These are phyloP conservation scores for Stichopus horrens DNA, from an alignment of 53 echinoderm and acorn worm species.

Conservation along the genomic window DNA sequence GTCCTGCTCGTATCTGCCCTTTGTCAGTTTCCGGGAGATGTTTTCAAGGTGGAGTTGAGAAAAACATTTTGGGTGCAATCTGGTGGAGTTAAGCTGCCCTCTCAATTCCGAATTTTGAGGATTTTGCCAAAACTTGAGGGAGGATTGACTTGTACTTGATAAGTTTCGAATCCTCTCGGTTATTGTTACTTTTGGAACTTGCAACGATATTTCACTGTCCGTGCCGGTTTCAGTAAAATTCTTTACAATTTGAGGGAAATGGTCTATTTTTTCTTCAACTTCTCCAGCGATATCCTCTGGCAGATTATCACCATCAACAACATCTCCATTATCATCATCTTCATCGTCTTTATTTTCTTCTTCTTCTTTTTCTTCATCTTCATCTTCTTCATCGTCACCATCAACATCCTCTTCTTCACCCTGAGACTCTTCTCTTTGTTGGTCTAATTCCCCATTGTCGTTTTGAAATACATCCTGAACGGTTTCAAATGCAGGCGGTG, in stretches of 20 bases:
- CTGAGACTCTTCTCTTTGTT: neutral
- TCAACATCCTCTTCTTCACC: neutral
- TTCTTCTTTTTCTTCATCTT: neutral
- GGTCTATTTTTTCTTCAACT: constrained; percentile 14
- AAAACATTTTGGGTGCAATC: constrained; percentile 27
- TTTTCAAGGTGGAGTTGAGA: constrained; percentile 16
- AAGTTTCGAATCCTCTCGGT: neutral
- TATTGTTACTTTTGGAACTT: constrained; percentile 1
- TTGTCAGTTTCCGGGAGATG: neutral
- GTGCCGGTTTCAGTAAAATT: neutral
- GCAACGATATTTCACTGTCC: neutral
- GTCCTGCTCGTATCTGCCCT: constrained; percentile 13
- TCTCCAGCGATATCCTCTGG: neutral
- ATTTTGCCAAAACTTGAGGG: constrained; percentile 17
- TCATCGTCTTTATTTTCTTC: neutral
- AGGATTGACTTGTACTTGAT: constrained; percentile 17
- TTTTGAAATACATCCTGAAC: neutral
- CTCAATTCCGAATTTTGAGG: constrained; percentile 1
- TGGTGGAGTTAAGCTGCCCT: constrained; percentile 6
- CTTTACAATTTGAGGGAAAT: constrained; percentile 11
- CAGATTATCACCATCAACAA: neutral
- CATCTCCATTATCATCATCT: neutral
- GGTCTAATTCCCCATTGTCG: neutral
- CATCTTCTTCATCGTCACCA: neutral
- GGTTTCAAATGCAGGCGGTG: neutral